Evolutionary conservation across 2,888 invertebrate species (phyloP), one percentile per base, ranked within the genome.

Genomic region (Ceriagrion tenellum): DNA sequence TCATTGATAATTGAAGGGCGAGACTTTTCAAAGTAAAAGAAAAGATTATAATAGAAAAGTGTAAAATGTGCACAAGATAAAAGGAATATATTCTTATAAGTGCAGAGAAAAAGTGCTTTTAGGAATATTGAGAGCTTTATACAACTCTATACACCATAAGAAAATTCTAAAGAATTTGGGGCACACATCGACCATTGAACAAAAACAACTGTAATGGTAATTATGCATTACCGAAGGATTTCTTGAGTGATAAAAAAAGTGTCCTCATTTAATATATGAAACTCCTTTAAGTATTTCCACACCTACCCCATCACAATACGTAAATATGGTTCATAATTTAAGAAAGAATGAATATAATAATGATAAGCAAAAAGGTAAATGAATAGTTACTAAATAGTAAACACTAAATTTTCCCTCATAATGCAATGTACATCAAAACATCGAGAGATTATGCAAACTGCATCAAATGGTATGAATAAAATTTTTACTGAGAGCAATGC

Each of bases 101-200:
- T 81, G 81, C 81, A 81, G 18, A 81, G 23, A 81, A 16, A 18
- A 81, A 81, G 81, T 81, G 81, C 81, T 81, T 81, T n/a, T 69
- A n/a, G 81, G 35, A 8, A 81, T 81, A 16, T 35, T 3, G 35
- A 12, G 35, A 13, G 35, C 13, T 35, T 81, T 18, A 35, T 35
- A 18, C 18, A 35, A 35, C 10, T 23, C 30, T 81, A 26, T 35
- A 81, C 30, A 26, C 26, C 12, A n/a, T 20, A 69, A 26, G 69
- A n/a, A 69, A n/a, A 18, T 26, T 69, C 26, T 23, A 26, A 26
- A n/a, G 26, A 69, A 69, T 3, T 23, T 81, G 8, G 12, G 18
- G 18, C 81, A 16, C n/a, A 35, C 18, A 35, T 81, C 16, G 16
- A 35, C 18, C 81, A 35, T 81, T 13, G 16, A 18, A 35, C 26